Evolutionary conservation across 2,113 vertebrate genomes (phyloP).

Genomic region (Turnix velox): DNA sequence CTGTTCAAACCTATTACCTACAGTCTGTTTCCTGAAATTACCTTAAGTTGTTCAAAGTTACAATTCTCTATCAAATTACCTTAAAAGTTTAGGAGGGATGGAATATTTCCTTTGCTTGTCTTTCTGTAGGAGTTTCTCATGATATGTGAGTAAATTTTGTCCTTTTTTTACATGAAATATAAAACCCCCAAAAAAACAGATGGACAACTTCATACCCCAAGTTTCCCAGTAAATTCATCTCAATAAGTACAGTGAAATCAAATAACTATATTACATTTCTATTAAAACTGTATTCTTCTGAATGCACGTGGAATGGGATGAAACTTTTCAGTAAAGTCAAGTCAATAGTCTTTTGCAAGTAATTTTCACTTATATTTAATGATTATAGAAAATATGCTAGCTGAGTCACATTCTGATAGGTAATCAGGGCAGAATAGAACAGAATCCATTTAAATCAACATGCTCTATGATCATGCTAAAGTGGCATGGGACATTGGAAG

Average conservation of each 20-base stretch:
- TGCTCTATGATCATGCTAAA: not conserved
- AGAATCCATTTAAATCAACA: not conserved
- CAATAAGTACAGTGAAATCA: not conserved
- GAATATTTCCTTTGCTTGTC: not conserved
- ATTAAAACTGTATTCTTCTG: not conserved
- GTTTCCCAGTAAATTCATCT: not conserved
- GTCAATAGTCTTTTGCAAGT: not conserved
- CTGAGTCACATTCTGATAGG: not conserved
- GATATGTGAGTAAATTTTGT: not conserved
- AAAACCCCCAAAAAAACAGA: rapidly evolving
- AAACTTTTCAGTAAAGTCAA: not conserved
- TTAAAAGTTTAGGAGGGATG: not conserved
- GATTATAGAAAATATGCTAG: not conserved
- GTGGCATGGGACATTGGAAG: not conserved
- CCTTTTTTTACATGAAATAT: not conserved
- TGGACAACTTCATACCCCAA: not conserved
- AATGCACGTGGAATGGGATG: not conserved
- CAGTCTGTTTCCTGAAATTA: not conserved
- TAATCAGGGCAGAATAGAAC: not conserved
- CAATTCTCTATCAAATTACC: not conserved
- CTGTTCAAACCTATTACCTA: not conserved
- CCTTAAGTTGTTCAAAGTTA: not conserved
- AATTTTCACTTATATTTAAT: not conserved
- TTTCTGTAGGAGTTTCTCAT: not conserved
- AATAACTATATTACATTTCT: not conserved